Evolutionary conservation across 2,113 vertebrate genomes (phyloP), one percentile per base, ranked within the genome.

Genomic region (Epinephelus moara): DNA sequence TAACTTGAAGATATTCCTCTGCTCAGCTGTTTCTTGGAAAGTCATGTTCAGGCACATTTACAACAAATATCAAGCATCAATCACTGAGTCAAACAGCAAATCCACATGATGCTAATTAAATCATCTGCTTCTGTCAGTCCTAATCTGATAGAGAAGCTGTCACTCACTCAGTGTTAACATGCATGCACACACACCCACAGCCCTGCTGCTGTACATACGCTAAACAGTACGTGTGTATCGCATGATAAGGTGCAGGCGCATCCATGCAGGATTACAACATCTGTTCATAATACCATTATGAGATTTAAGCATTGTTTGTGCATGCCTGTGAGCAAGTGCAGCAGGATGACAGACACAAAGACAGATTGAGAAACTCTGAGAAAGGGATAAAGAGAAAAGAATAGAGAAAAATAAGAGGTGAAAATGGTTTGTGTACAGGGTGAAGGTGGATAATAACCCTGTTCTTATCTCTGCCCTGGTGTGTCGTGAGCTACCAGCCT

Each of bases 101-200:
- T 68, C 75, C 19, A 60, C 25, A 17, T 14, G 19, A 25, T 11
- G 25, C 57, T 69, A 64, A 85, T 75, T 71, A 50, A 77, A 47
- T 61, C 23, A 1, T 77, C 40, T 88, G 75, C 25, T 60, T 79
- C 62, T 80, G 73, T 78, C 90, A 80, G 55, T 64, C 21, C 62
- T 30, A 12, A 67, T 72, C 57, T 78, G 72, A 57, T 49, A 49
- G 37, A 33, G 17, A 57, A 67, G 25, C 70, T 79, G 70, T 33
- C 77, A 59, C 45, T 75, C 37, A 6, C 1, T 70, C 27, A 56
- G 14, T 5, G 3, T 69, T 71, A 17, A 49, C 18, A 66, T 14
- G 3, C 7, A 30, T 1, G 14, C 23, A 53, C 47, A n/a, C 9
- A 66, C 49, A n/a, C 6, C 61, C 49, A 79, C 76, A 17, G 13